phyloP scores from a whole-genome alignment of 2,113 vertebrate species.

The Morone chrysops region DNA sequence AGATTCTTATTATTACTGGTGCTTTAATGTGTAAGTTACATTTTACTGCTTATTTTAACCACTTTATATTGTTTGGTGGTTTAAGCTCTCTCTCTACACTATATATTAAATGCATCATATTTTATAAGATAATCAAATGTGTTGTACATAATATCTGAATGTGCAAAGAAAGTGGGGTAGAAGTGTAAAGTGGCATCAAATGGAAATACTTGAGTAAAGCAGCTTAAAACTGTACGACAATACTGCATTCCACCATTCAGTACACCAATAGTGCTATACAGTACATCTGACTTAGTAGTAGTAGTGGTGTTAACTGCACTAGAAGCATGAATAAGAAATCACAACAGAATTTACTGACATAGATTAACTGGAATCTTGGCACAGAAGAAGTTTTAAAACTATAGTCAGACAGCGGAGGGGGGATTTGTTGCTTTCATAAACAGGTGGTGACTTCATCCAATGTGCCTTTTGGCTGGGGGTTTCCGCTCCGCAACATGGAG shows the following conservation, averaged over 20 bases:
- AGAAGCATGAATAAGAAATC: neutral
- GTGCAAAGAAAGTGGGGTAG: neutral
- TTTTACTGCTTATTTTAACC: too few relatives aligned
- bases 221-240: neutral
- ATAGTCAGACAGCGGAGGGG: slow-evolving; percentile 12
- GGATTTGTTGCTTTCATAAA: slow-evolving; percentile 56
- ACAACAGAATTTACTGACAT: neutral
- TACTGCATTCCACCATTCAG: neutral
- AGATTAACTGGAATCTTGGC: neutral
- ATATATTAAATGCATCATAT: too few relatives aligned
- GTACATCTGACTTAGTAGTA: neutral
- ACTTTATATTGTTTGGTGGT: too few relatives aligned
- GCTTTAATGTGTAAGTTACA: too few relatives aligned
- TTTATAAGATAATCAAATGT: too few relatives aligned
- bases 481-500: slow-evolving; percentile 90
- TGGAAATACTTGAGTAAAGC: too few relatives aligned
- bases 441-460: slow-evolving; percentile 90
- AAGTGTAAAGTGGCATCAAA: neutral
- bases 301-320: neutral
- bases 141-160: neutral
- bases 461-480: slow-evolving; percentile 91
- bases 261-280: neutral
- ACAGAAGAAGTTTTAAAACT: neutral
- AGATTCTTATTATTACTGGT: too few relatives aligned
- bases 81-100: too few relatives aligned